phyloP scores from a whole-genome alignment of 2,113 vertebrate species.

The Herpetotheres cachinnans region DNA sequence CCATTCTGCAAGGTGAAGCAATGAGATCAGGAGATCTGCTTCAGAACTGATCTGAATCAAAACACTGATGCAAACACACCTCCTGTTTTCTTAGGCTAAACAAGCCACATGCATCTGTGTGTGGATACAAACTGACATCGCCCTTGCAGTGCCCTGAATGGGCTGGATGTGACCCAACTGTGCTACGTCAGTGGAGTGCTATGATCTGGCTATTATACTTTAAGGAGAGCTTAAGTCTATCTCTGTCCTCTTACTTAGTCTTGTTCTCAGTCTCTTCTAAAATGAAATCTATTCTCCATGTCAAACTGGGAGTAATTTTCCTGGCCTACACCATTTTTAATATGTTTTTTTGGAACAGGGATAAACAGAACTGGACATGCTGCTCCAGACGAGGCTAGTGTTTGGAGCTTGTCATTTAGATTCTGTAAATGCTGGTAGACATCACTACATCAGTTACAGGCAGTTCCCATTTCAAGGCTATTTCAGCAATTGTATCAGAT shows the following conservation, averaged over 20 bases:
- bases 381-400: background rate
- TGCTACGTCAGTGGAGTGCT: background rate
- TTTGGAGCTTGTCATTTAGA: conserved; percentile 23
- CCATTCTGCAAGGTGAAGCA: background rate
- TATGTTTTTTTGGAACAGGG: background rate
- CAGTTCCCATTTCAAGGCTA: conserved; percentile 34
- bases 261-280: background rate
- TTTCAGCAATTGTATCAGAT: conserved; percentile 35
- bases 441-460: background rate
- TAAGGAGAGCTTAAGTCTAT: background rate
- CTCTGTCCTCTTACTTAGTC: background rate
- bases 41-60: background rate
- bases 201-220: background rate
- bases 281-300: background rate
- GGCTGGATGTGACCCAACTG: background rate
- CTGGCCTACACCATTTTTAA: background rate
- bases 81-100: background rate
- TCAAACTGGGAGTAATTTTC: background rate
- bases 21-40: background rate
- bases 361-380: background rate
- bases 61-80: background rate
- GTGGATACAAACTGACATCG: background rate
- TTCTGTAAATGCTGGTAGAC: conserved; percentile 43
- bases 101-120: background rate
- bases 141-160: background rate